A percentile compares a stretch with the other conserved stretches of the same genome.
These are phyloP conservation scores for Gallinago solitaria DNA, from an alignment of 2,797 vertebrate genomes.

Conservation along the genomic window DNA sequence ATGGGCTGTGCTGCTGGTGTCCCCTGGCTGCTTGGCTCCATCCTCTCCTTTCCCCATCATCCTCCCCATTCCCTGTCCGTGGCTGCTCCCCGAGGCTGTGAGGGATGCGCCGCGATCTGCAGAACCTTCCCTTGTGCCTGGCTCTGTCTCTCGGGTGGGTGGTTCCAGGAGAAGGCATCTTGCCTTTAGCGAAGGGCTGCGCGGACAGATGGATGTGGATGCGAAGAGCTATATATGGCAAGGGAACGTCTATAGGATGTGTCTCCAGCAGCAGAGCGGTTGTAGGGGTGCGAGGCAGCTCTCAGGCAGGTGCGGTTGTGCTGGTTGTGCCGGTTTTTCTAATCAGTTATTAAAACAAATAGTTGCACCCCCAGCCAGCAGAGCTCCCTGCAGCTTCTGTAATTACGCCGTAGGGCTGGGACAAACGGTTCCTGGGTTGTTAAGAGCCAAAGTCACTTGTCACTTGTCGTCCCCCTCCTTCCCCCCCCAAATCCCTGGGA, in stretches of 20 bases:
- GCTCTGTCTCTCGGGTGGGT: neutral
- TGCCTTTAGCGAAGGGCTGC: neutral
- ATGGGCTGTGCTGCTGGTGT: neutral
- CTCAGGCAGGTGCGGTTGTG: neutral
- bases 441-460: neutral
- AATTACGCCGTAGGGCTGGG: neutral
- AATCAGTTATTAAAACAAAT: neutral
- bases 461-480: neutral
- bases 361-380: neutral
- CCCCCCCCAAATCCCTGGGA: neutral
- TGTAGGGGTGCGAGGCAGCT: neutral
- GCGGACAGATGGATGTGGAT: neutral
- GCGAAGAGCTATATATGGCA: neutral
- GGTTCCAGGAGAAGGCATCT: neutral
- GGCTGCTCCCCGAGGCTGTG: neutral
- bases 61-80: neutral
- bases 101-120: neutral
- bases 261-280: neutral
- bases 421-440: neutral
- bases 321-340: neutral
- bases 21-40: neutral
- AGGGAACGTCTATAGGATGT: neutral
- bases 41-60: neutral
- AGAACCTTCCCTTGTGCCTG: neutral
- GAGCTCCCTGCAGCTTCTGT: neutral